phyloP scores from a whole-genome alignment of 92 coral and sea anemone species.

The Porites lobata region DNA sequence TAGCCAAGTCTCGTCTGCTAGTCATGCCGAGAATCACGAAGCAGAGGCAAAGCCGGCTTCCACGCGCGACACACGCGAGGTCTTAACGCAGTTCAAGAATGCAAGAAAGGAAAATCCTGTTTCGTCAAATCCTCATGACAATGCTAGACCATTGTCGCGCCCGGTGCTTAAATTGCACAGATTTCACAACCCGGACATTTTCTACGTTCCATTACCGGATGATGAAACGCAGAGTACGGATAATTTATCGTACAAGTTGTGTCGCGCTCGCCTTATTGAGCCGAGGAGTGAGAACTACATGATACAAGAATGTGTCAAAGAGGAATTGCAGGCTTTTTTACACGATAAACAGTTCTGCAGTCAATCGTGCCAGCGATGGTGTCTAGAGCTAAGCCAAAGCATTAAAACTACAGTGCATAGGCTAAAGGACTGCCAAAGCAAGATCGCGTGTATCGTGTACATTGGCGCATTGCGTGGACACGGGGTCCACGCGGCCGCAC shows the following conservation, averaged over 20 bases:
- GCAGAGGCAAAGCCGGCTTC: not conserved
- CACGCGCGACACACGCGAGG: conserved; percentile 42
- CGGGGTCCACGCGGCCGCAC: conserved; percentile 89
- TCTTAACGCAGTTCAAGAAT: conserved; percentile 20
- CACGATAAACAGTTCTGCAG: conserved; percentile 68
- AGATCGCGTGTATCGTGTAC: conserved; percentile 84
- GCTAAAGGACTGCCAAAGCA: conserved; percentile 69
- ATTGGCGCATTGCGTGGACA: conserved; percentile 91
- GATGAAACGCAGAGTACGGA: conserved; percentile 51
- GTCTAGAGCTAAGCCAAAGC: conserved; percentile 80
- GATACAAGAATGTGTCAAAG: conserved; percentile 69
- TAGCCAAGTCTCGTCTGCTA: no score
- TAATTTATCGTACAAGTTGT: conserved; percentile 47
- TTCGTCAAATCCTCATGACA: not conserved
- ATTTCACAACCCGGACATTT: conserved; percentile 75
- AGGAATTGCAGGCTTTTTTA: conserved; percentile 69
- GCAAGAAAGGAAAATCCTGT: conserved; percentile 21
- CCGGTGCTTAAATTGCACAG: conserved; percentile 61
- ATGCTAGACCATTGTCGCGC: conserved; percentile 18
- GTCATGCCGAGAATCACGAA: not conserved
- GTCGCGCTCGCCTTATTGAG: conserved; percentile 71
- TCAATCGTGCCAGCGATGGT: conserved; percentile 88
- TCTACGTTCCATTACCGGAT: conserved; percentile 75
- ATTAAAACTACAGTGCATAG: conserved; percentile 79
- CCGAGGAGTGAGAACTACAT: conserved; percentile 51